Base-by-base conservation (phyloP, 2,888 invertebrate species). In the Flexamia atlantica region DNA sequence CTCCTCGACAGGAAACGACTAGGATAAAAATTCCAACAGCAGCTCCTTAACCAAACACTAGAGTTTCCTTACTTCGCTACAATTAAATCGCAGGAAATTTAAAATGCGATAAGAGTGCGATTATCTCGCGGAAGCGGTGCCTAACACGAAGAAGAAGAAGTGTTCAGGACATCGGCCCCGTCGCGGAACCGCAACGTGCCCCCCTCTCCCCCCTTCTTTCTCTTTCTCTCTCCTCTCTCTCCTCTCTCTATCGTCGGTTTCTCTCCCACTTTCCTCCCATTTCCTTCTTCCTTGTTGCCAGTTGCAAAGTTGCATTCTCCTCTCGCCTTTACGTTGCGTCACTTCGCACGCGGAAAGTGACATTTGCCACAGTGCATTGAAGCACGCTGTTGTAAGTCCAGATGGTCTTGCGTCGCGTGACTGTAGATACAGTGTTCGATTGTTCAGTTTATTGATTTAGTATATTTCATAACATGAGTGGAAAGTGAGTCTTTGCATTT, bases 241-340 rank as follows among this genome's bases (percentile, higher is more conserved):
- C 20, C 46, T 50, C 79, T 79, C 79, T 50, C 46, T 25, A 28
- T 79, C 79, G 25, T 23, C 76, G n/a, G 50, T 42, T 30, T 76
- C 76, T 76, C 42, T 42, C 20, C 17, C 36, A 42, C 40, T 36
- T 23, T 46, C 20, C 74, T 32, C 36, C 36, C 68, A 68, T 70
- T 30, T 70, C 28, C 32, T 70, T 17, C 30, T 70, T 57, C 23
- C 12, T 23, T 23, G 46, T 23, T 57, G 57, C 23, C 2, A n/a
- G 46, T 23, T 57, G 57, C 23, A 7, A n/a, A n/a, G n/a, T n/a
- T n/a, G n/a, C n/a, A n/a, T 53, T 68, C 25, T 30, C 64, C 40
- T 70, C 20, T 40, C 20, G 2, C 70, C 40, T 70, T 70, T 70
- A n/a, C 70, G 14, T 23, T 25, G 17, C 68, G 40, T 70, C 20